Evolutionary conservation across 2,888 invertebrate species (phyloP).

Genomic region (Icerya purchasi): DNA sequence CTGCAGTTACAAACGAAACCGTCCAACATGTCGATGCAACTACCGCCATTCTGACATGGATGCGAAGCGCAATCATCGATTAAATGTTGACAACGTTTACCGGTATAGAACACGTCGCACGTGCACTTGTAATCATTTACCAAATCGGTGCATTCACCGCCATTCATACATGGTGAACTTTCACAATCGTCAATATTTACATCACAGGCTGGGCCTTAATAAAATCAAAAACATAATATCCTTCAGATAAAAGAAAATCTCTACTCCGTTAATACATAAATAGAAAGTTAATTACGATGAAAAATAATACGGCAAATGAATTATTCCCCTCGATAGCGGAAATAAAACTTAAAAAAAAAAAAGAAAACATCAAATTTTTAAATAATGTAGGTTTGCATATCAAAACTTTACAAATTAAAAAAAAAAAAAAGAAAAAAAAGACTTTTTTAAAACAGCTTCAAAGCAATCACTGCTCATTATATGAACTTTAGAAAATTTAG

Average conservation of each 20-base stretch:
- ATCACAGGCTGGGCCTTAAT: constrained; percentile 57
- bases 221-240: too few relatives aligned
- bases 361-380: too few relatives aligned
- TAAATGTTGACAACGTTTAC: constrained; percentile 76
- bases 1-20: constrained; percentile 83
- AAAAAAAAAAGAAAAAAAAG: neutral
- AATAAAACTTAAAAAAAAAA: too few relatives aligned
- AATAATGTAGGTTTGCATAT: too few relatives aligned
- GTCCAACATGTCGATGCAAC: constrained; percentile 67
- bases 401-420: neutral
- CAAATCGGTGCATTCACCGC: constrained; percentile 73
- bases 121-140: constrained; percentile 65
- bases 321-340: too few relatives aligned
- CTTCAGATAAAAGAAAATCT: too few relatives aligned
- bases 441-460: too few relatives aligned
- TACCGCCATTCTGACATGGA: constrained; percentile 81
- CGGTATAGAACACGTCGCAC: constrained; percentile 85
- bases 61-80: constrained; percentile 75
- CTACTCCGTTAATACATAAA: too few relatives aligned
- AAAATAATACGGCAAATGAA: too few relatives aligned
- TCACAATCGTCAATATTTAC: constrained; percentile 80
- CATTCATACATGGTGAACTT: constrained; percentile 71
- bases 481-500: too few relatives aligned
- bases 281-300: too few relatives aligned
- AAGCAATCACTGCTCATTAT: too few relatives aligned